Evolutionary conservation across 2,113 vertebrate species (phyloP), one percentile per base, ranked within the genome.

Genomic region (Eudyptes chrysolophus): DNA sequence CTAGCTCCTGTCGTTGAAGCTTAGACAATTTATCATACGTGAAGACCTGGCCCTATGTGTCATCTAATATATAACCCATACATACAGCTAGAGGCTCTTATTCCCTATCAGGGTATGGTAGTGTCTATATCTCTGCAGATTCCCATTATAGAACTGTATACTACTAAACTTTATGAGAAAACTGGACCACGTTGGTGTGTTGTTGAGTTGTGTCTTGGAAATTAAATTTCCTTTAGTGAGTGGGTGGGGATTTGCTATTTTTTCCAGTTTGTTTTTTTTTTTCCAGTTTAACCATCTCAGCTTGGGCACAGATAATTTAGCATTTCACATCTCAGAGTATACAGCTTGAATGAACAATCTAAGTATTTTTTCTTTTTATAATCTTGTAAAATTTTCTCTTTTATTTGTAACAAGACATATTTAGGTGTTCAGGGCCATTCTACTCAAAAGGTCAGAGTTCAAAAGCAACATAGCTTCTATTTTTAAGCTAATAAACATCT

Each of bases 401-500:
- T 58, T 51, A 80, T 29, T 82, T 92, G 34, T 71, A 68, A 64
- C 6, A 10, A 40, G 46, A 62, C 22, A 16, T 2, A 4, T 62
- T 13, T 82, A 57, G 58, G 7, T 69, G 29, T 93, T 87, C 19
- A 44, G 42, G 75, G 34, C 68, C 51, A 10, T 60, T 83, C 75
- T 90, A 85, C 90, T 81, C 27, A 81, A 77, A 87, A 75, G 92
- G 74, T 84, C 83, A 57, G 9, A 90, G 81, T 92, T 97, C 85
- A 91, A 60, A 92, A 92, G 26, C 61, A 91, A 15, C 49, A 34
- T 58, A 75, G 86, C 84, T 97, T 93, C 87, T 68, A 62, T 84
- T 95, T 85, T 85, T 92, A 94, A 95, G 75, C 54, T 94, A 83
- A 92, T 87, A 79, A 96, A 94, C 52, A 87, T 19, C 65, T 57